These are phyloP conservation scores for Zaprionus gabonicus DNA, from an alignment of 1,140 invertebrate species.

Conservation along the genomic window DNA sequence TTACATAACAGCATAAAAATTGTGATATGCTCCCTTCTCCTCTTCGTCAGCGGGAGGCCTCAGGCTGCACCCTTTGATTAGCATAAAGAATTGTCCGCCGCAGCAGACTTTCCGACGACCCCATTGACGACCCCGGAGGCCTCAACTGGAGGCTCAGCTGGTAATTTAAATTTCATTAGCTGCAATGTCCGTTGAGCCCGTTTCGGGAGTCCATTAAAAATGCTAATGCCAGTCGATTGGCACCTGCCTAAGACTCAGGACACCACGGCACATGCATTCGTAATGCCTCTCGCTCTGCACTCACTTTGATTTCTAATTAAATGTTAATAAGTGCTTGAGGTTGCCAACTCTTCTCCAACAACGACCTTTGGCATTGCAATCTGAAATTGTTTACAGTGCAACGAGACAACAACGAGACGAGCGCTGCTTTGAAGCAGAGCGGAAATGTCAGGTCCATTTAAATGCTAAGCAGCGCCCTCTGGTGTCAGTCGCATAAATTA, in stretches of 20 bases:
- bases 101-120: slow-evolving; percentile 60
- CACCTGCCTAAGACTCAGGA: slow-evolving; percentile 61
- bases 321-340: slow-evolving; percentile 63
- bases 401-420: slow-evolving; percentile 31
- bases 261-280: slow-evolving; percentile 50
- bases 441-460: slow-evolving; percentile 75
- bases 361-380: neutral
- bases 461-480: slow-evolving; percentile 73
- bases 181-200: slow-evolving; percentile 20
- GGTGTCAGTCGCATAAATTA: slow-evolving; percentile 70
- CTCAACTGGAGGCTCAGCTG: slow-evolving; percentile 25
- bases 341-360: slow-evolving; percentile 48
- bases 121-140: slow-evolving; percentile 55
- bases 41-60: slow-evolving; percentile 50
- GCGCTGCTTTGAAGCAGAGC: slow-evolving; percentile 45
- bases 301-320: slow-evolving; percentile 76
- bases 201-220: slow-evolving; percentile 43
- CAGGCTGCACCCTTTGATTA: slow-evolving; percentile 43
- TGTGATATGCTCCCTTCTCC: slow-evolving; percentile 32
- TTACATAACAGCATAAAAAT: slow-evolving; percentile 68
- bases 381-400: slow-evolving; percentile 22
- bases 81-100: slow-evolving; percentile 31
- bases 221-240: slow-evolving; percentile 50
- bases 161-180: slow-evolving; percentile 69
- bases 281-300: slow-evolving; percentile 42